These are phyloP conservation scores for Porites cylindrica DNA, from an alignment of 92 coral and sea anemone species.

Conservation along the genomic window DNA sequence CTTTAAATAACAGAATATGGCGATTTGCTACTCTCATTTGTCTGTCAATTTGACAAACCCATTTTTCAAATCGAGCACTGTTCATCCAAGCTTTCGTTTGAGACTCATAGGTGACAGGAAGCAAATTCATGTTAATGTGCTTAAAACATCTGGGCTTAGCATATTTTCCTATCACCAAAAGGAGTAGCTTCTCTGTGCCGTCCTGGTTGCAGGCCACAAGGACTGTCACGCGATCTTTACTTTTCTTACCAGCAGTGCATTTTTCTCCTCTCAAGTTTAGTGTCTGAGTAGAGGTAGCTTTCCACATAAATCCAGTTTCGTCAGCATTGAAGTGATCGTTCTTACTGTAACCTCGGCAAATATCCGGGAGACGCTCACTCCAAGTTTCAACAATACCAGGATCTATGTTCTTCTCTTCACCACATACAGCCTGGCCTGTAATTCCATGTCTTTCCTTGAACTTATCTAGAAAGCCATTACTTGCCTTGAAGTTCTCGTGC, in stretches of 20 bases:
- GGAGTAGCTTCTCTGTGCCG: constrained; percentile 47
- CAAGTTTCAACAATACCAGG: constrained; percentile 38
- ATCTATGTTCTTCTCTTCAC: constrained; percentile 54
- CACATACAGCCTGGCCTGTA: constrained; percentile 46
- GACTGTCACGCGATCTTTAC: constrained; percentile 32
- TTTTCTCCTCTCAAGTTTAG: constrained; percentile 42
- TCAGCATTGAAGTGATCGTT: constrained; percentile 49
- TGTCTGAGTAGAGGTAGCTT: constrained; percentile 38
- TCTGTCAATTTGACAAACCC: constrained; percentile 32
- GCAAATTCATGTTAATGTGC: constrained; percentile 39
- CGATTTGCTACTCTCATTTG: constrained; percentile 46
- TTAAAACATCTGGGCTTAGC: constrained; percentile 44
- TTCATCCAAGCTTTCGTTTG: constrained; percentile 47
- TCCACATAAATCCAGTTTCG: constrained; percentile 34
- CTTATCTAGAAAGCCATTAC: constrained; percentile 47
- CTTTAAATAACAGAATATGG: constrained; percentile 42
- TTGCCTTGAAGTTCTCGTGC: constrained; percentile 43
- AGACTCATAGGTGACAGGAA: constrained; percentile 43
- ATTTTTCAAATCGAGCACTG: constrained; percentile 35
- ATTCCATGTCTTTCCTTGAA: constrained; percentile 59
- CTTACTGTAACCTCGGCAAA: constrained; percentile 26
- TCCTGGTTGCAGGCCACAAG: constrained; percentile 40
- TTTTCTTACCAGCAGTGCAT: constrained; percentile 35
- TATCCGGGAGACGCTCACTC: constrained; percentile 48
- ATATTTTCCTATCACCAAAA: constrained; percentile 43